phyloP scores from a whole-genome alignment of 2,888 invertebrate genomes.

The Lysandra bellargus region DNA sequence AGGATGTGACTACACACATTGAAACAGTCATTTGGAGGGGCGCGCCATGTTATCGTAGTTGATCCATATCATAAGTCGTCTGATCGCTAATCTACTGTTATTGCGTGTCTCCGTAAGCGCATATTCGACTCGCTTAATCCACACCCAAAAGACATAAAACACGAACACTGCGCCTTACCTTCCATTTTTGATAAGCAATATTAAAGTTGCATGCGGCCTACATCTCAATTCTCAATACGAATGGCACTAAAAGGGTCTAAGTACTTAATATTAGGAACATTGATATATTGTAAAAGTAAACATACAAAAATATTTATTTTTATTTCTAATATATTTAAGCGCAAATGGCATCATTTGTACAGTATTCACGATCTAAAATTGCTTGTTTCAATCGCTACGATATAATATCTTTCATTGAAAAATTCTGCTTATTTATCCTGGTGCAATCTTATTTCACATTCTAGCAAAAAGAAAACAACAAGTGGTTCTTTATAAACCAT shows the following conservation, averaged over 20 bases:
- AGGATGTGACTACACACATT: too few species aligned
- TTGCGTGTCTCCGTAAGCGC: background rate
- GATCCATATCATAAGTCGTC: background rate
- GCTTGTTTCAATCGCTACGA: conserved; percentile 3
- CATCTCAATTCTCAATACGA: conserved; percentile 48
- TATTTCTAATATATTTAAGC: conserved; percentile 50
- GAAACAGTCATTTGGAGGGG: too few species aligned
- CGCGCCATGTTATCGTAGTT: too few species aligned
- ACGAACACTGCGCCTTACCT: background rate
- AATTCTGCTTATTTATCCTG: background rate
- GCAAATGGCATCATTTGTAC: conserved; percentile 51
- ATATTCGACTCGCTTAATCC: too few species aligned
- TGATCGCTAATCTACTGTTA: background rate
- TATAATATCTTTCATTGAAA: background rate
- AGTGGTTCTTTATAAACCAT: background rate
- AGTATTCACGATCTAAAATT: conserved; percentile 17
- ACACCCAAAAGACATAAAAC: too few species aligned
- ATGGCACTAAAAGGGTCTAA: conserved; percentile 70
- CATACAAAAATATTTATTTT: conserved; percentile 61
- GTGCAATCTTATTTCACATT: background rate
- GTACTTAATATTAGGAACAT: conserved; percentile 66
- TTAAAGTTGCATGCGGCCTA: background rate
- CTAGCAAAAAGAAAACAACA: background rate
- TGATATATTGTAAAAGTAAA: conserved; percentile 54
- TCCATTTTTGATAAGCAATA: background rate